Base-by-base conservation (phyloP, 92 coral and sea anemone species). In the Plumapathes pennacea region DNA sequence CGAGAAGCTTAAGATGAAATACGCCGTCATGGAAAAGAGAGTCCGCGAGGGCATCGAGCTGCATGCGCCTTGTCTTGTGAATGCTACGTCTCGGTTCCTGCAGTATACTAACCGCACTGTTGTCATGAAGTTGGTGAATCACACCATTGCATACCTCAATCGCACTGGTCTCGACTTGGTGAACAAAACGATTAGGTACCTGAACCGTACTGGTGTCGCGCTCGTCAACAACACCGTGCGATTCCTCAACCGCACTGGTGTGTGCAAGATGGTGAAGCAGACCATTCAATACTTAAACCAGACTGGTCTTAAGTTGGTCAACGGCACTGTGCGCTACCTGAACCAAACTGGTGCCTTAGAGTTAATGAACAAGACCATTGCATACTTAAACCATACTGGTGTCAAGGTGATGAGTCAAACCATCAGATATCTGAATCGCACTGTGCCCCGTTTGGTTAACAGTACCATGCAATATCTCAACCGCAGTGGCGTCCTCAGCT, bases 181-280 rank as follows among this genome's bases (percentile, higher is more conserved):
- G 57, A 86, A 86, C 72, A 65, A 52, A 22, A 76, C 85, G 25
- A 69, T 85, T 48, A 67, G 73, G 70, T 77, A 31, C 2, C 58
- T 2, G 2, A 22, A 2, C 46, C n/a, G n/a, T n/a, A n/a, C n/a
- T n/a, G n/a, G n/a, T n/a, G n/a, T 74, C 12, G 68, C 54, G 9
- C 48, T 81, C 11, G 58, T 81, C 63, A 86, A 86, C 72, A 65
- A 52, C 28, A 76, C 85, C 32, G 64, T 85, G 47, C 66, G 73
- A 67, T 77, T 22, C 2, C 58, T 2, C 2, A 22, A 2, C 46
- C 19, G 76, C 38, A n/a, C n/a, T n/a, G n/a, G n/a, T n/a, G 66
- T 81, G 21, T 60, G 69, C 12, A 63, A 60, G 9, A 46, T 81
- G 8, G 58, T 81, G 57, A 86, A 86, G 68, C 59, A 52, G 23